phyloP scores from a whole-genome alignment of 35 echinoderm and acorn worm genomes.

The Ophiothrix spiculata region DNA sequence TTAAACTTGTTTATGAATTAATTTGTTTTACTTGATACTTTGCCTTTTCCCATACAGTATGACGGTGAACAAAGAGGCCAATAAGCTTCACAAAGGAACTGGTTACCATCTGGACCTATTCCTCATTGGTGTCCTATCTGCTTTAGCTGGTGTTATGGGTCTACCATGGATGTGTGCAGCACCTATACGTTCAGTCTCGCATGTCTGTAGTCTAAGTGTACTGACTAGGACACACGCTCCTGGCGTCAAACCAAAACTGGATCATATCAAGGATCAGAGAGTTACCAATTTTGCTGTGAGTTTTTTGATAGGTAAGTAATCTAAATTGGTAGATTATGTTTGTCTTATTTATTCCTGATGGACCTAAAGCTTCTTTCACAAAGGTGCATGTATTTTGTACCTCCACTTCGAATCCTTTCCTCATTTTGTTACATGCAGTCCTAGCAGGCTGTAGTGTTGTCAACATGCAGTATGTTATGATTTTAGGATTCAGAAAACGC shows the following conservation, averaged over 20 bases:
- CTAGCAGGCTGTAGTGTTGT: too few species aligned
- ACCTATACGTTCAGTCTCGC: not conserved
- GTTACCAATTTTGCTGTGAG: constrained; percentile 86
- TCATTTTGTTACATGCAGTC: too few species aligned
- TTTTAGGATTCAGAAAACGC: too few species aligned
- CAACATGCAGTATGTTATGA: too few species aligned
- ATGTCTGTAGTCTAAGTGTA: constrained; percentile 70
- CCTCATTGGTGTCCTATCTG: not conserved
- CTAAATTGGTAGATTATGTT: too few species aligned
- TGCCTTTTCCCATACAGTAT: not conserved
- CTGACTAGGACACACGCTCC: constrained; percentile 64
- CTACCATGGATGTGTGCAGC: not conserved
- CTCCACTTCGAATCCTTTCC: too few species aligned
- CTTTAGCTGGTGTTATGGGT: not conserved
- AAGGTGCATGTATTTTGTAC: too few species aligned
- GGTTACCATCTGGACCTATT: not conserved
- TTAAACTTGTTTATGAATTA: too few species aligned
- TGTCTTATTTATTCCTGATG: too few species aligned
- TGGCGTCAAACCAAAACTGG: constrained; percentile 75
- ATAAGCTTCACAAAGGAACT: not conserved
- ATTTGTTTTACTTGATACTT: not conserved
- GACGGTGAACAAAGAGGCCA: not conserved
- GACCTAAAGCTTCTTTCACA: too few species aligned
- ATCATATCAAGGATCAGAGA: constrained; percentile 90
- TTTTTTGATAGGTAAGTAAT: constrained; percentile 84